phyloP scores from a whole-genome alignment of 2,113 vertebrate genomes.

The Aegypius monachus region DNA sequence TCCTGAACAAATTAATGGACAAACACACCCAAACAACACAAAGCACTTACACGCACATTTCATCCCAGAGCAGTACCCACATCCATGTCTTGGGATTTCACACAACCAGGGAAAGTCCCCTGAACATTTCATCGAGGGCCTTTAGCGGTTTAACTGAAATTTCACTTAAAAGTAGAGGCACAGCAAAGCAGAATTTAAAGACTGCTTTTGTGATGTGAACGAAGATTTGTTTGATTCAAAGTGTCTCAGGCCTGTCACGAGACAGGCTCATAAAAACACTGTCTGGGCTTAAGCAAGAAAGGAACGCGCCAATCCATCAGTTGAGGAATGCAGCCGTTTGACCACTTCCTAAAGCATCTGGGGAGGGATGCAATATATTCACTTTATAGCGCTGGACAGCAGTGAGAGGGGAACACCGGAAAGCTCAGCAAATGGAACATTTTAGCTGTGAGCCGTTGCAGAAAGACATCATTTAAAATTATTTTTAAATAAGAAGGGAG shows the following conservation, averaged over 20 bases:
- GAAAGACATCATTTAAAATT: background rate
- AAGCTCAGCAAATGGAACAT: conserved; percentile 65
- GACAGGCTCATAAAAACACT: conserved; percentile 73
- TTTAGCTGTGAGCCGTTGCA: conserved; percentile 45
- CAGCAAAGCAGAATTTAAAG: conserved; percentile 24
- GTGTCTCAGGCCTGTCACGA: conserved; percentile 70
- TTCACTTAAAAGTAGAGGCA: conserved; percentile 23
- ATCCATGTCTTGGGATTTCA: background rate
- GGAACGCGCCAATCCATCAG: conserved; percentile 74
- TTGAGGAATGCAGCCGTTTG: conserved; percentile 73
- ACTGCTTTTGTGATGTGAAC: conserved; percentile 48
- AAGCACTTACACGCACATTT: background rate
- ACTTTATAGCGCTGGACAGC: conserved; percentile 65
- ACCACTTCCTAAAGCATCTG: conserved; percentile 75
- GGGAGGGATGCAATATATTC: conserved; percentile 74
- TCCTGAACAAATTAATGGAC: conserved; percentile 54
- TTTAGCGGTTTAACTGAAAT: background rate
- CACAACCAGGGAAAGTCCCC: background rate
- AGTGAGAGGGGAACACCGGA: conserved; percentile 31
- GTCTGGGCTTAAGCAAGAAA: conserved; percentile 67
- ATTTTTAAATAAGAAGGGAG: background rate
- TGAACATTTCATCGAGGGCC: background rate
- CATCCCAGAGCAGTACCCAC: background rate
- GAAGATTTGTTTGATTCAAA: conserved; percentile 70
- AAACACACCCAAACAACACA: conserved; percentile 40